Percentiles rank a stretch among this genome's conserved stretches.
These are phyloP conservation scores for Silurus meridionalis DNA, from an alignment of 2,113 vertebrate species.

Conservation along the genomic window DNA sequence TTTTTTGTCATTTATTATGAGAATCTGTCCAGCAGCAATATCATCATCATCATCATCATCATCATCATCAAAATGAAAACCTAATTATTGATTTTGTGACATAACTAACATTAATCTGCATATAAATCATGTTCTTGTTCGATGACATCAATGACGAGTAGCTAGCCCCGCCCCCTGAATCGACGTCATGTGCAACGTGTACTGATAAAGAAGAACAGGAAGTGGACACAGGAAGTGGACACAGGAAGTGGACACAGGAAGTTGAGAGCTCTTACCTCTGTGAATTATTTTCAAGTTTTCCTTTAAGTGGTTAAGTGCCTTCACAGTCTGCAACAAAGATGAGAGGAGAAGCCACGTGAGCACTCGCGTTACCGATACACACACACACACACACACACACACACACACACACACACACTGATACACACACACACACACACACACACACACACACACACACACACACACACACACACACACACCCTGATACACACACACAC, in stretches of 20 bases:
- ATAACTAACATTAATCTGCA: not conserved
- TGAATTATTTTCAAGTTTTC: slow-evolving; percentile 99
- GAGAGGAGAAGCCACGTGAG: not conserved
- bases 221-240: not conserved
- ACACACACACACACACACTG: too few relatives aligned
- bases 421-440: too few relatives aligned
- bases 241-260: not conserved
- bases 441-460: too few relatives aligned
- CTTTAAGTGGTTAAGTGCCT: slow-evolving; percentile 99
- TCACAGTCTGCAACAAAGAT: slow-evolving; percentile 86
- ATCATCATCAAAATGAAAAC: too few relatives aligned
- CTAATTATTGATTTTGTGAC: not conserved
- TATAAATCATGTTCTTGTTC: not conserved
- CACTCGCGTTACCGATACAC: not conserved
- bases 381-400: too few relatives aligned
- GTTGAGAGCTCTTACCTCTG: slow-evolving; percentile 80
- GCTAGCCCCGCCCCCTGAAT: not conserved
- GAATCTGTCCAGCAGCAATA: not conserved
- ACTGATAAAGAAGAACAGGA: not conserved
- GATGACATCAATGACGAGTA: not conserved
- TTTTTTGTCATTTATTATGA: too few relatives aligned
- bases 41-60: not conserved
- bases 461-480: too few relatives aligned
- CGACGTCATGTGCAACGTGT: too few relatives aligned
- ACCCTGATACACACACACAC: too few relatives aligned